Evolutionary conservation across 2,888 invertebrate genomes (phyloP), one percentile per base, ranked within the genome.

Genomic region (Ormia ochracea): DNA sequence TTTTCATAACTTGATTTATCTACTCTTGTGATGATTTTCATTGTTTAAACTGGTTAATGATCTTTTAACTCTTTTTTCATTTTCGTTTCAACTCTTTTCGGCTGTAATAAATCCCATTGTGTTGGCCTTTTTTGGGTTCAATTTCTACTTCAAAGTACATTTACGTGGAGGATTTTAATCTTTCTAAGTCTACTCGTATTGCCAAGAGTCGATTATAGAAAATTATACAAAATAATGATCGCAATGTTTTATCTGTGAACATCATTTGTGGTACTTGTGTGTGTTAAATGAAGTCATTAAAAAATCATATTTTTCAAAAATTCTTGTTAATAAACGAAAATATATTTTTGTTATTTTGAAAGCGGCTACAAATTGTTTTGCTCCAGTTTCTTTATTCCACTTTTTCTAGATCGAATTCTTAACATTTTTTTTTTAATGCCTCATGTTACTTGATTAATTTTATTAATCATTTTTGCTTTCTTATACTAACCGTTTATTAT

Each of bases 261-360:
- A 21, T 21, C 65, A 45, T 56, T 17, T 17, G 23, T 50, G 21
- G 9, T 9, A 3, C 14, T 19, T 4, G 38, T 28, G 28, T 58
- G 38, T 38, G 52, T 77, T 45, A 70, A 79, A 70, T 75, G 59
- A 72, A 79, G 66, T 66, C 79, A 65, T 70, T 72, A 75, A 58
- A 66, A 79, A 72, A 75, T 61, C 70, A 75, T 48, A 79, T 75
- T 79, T 76, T 61, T 68, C 68, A 63, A 43, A 72, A 23, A 23
- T 28, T 45, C 59, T 68, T 61, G 68, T 68, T 76, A 76, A 76
- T 69, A 76, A 69, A 76, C 54, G 63, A 61, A 68, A 17, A 31
- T 36, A 12, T 45, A 7, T 6, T 23, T 50, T 50, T 36, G 0
- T 36, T 58, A 9, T 38, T 28, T 26, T 38, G 9, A 14, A 48